Conservation (phyloP, 2,888 invertebrate species). For the Orchesella flavescens region DNA sequence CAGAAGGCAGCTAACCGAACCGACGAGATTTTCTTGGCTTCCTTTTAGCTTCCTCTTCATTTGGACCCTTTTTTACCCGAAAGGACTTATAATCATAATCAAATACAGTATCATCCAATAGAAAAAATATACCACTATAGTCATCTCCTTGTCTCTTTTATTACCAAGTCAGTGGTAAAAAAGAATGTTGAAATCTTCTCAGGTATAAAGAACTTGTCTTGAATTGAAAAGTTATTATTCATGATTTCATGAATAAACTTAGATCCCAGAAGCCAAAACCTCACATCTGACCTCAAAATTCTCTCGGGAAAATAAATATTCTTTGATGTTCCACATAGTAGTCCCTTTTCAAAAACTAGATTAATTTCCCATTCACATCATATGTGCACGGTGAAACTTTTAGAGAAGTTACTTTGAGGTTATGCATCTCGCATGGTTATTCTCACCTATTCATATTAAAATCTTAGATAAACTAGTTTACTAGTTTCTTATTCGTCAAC, state of each 20-base stretch:
- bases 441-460: neutral
- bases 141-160: neutral
- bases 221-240: neutral
- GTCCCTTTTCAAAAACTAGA: conserved; percentile 3
- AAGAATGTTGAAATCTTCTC: conserved; percentile 17
- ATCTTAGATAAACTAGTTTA: neutral
- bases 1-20: neutral
- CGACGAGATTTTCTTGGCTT: conserved; percentile 54
- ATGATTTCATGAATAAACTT: neutral
- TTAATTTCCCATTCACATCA: conserved; percentile 28
- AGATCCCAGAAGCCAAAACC: neutral
- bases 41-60: conserved; percentile 26
- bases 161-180: neutral
- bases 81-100: neutral
- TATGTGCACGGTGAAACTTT: no score
- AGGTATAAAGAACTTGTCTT: neutral
- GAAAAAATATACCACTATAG: neutral
- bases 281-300: conserved; percentile 30
- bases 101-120: neutral
- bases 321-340: neutral
- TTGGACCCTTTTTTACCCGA: conserved; percentile 4
- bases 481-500: neutral
- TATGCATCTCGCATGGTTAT: no score
- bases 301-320: conserved; percentile 11
- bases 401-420: no score